phyloP scores from a whole-genome alignment of 2,888 invertebrate species.

The Drosophila prostipennis region DNA sequence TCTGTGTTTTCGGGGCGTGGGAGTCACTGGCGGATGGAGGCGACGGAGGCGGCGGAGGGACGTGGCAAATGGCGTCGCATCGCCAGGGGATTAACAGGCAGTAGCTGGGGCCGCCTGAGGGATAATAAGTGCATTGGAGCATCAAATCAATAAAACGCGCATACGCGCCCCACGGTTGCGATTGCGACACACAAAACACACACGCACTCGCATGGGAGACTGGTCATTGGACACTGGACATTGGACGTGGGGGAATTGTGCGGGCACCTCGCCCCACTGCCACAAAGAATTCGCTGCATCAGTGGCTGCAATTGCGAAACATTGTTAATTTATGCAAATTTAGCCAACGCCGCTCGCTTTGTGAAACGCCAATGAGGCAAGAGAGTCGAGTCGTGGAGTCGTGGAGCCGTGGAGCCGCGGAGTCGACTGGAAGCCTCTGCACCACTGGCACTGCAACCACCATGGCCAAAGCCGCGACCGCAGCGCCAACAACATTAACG shows the following conservation, averaged over 20 bases:
- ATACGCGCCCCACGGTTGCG: slow-evolving; percentile 65
- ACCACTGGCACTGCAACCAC: slow-evolving; percentile 23
- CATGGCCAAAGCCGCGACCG: slow-evolving; percentile 57
- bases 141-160: slow-evolving; percentile 81
- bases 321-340: slow-evolving; percentile 79
- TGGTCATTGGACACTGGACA: slow-evolving; percentile 33
- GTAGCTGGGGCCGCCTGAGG: slow-evolving; percentile 69
- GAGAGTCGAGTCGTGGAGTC: slow-evolving; percentile 52
- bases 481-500: slow-evolving; percentile 73
- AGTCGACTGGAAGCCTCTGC: slow-evolving; percentile 17
- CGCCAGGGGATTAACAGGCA: slow-evolving; percentile 66
- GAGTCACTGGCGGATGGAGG: background rate
- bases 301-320: slow-evolving; percentile 75
- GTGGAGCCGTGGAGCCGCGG: slow-evolving; percentile 32
- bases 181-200: slow-evolving; percentile 47
- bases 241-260: slow-evolving; percentile 2
- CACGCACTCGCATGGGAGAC: slow-evolving; percentile 42
- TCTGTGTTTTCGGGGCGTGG: slow-evolving; percentile 5
- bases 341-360: slow-evolving; percentile 72
- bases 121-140: slow-evolving; percentile 79
- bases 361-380: slow-evolving; percentile 76
- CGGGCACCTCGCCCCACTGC: slow-evolving; percentile 3
- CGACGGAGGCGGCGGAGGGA: slow-evolving; percentile 6
- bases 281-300: slow-evolving; percentile 72
- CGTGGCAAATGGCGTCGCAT: slow-evolving; percentile 60